These are phyloP conservation scores for Amblyjoppa proteus DNA, from an alignment of 2,888 invertebrate genomes.

Conservation along the genomic window DNA sequence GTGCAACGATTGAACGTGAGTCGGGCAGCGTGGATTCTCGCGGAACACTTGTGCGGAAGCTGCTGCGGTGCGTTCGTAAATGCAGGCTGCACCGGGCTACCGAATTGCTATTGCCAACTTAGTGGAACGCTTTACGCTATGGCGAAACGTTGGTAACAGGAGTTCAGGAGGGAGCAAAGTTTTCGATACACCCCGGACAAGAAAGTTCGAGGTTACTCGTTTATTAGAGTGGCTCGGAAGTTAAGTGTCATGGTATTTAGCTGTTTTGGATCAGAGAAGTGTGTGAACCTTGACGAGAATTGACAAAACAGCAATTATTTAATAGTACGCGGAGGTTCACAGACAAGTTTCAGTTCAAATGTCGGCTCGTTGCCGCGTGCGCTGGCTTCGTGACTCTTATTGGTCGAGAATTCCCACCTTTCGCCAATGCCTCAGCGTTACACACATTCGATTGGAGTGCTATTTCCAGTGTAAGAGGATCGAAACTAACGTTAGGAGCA, in stretches of 20 bases:
- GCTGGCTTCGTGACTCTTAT: not conserved
- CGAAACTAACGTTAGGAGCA: not conserved
- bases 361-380: not conserved
- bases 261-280: no score
- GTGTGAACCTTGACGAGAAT: not conserved
- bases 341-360: not conserved
- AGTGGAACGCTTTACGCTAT: no score
- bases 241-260: no score
- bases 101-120: no score
- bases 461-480: not conserved
- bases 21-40: constrained; percentile 6
- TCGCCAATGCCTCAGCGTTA: not conserved
- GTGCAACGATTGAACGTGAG: not conserved
- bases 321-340: not conserved
- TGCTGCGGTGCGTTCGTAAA: no score
- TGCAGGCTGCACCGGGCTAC: no score
- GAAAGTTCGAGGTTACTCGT: no score
- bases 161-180: no score
- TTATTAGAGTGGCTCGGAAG: no score
- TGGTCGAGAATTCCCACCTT: not conserved
- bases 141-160: no score
- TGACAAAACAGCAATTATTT: not conserved
- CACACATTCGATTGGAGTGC: not conserved
- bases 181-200: no score
- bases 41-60: not conserved